A percentile compares a stretch with the other conserved stretches of the same genome.
These are phyloP conservation scores for Taenioides sp. DNA, from an alignment of 2,797 vertebrate species.

Conservation along the genomic window DNA sequence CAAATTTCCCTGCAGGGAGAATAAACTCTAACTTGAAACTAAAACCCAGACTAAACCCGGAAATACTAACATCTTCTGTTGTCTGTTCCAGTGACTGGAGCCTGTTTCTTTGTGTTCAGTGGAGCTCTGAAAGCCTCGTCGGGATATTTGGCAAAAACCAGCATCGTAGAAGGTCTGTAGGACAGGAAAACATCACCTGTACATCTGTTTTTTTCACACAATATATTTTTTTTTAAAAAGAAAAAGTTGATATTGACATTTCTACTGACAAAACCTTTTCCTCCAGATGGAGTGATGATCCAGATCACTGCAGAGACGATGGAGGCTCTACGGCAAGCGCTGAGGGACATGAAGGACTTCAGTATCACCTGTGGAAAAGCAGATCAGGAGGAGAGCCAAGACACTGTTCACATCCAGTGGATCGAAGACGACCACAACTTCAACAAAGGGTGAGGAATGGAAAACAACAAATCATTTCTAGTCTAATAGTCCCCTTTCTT, in stretches of 20 bases:
- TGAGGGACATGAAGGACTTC: conserved; percentile 98
- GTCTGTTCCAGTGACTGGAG: conserved; percentile 87
- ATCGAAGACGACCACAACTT: conserved; percentile 95
- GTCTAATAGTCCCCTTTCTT: too few relatives aligned
- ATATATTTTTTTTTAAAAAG: too few relatives aligned
- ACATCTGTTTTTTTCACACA: too few relatives aligned
- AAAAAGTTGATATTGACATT: too few relatives aligned
- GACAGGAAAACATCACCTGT: too few relatives aligned
- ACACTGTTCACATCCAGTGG: conserved; percentile 92
- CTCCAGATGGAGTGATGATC: conserved; percentile 94
- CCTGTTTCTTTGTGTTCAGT: conserved; percentile 99
- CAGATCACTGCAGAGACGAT: conserved; percentile 98
- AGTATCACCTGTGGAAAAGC: conserved; percentile 90
- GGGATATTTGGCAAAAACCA: conserved; percentile 95
- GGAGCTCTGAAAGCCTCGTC: conserved; percentile 96
- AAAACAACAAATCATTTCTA: too few relatives aligned
- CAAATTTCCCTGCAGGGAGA: too few relatives aligned
- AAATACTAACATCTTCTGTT: not conserved
- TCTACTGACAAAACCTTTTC: not conserved
- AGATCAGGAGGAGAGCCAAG: conserved; percentile 91
- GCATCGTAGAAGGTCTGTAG: conserved; percentile 93
- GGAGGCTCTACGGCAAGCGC: conserved; percentile 91
- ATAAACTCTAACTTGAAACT: too few relatives aligned
- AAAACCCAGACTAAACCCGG: too few relatives aligned
- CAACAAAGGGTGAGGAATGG: conserved; percentile 87